Conservation (phyloP, 2,888 invertebrate genomes). For the Drosophila prolongata region DNA sequence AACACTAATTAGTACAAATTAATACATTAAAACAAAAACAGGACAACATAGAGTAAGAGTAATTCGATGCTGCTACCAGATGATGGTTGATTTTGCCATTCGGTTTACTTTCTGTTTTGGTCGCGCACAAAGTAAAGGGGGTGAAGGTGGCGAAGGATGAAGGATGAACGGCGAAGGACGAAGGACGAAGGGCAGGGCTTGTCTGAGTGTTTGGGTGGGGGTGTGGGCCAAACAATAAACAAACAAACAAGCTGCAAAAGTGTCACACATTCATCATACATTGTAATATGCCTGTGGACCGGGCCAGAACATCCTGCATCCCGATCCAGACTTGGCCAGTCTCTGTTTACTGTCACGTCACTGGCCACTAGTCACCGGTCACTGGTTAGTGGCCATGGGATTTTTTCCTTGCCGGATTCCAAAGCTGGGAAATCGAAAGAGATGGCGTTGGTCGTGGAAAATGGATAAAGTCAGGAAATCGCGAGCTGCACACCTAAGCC, state of each 20-base stretch:
- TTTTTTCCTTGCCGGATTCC: not conserved
- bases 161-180: not conserved
- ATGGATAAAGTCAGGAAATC: slow-evolving; percentile 6
- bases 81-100: slow-evolving; percentile 17
- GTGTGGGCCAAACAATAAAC: slow-evolving; percentile 58
- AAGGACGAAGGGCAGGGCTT: not conserved
- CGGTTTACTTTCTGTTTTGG: slow-evolving; percentile 1
- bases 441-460: not conserved
- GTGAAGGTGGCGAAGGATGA: not conserved
- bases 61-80: not conserved
- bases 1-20: too few species aligned
- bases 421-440: slow-evolving; percentile 1
- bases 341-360: slow-evolving; percentile 16
- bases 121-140: slow-evolving; percentile 18
- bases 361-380: not conserved
- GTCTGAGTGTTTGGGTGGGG: slow-evolving; percentile 3
- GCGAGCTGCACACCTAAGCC: slow-evolving; percentile 12
- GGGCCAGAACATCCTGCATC: slow-evolving; percentile 7
- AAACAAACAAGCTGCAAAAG: slow-evolving; percentile 70
- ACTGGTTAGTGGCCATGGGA: slow-evolving; percentile 1
- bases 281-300: slow-evolving; percentile 36
- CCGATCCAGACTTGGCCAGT: not conserved
- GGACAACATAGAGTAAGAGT: not conserved
- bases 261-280: slow-evolving; percentile 72
- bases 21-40: too few species aligned